Percentiles rank a stretch among this genome's conserved stretches.
Conservation (phyloP, 2,113 vertebrate species). For the Eulemur rufifrons region DNA sequence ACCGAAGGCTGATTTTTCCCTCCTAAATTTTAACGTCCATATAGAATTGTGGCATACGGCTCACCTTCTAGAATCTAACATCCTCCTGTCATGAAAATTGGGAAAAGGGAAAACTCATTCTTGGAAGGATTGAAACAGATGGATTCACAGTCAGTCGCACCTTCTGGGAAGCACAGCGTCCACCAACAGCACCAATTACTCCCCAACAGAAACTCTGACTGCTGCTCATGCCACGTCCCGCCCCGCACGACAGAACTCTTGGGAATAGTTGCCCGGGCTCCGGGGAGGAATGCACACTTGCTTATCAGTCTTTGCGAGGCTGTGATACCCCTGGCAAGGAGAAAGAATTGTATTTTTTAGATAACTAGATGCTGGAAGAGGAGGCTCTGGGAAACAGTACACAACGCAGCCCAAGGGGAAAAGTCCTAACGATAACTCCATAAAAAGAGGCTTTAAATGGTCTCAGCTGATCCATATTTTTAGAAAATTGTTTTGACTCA, state of each 20-base stretch:
- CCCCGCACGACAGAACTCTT: background rate
- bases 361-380: background rate
- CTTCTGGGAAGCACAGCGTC: background rate
- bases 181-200: background rate
- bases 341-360: background rate
- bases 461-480: constrained; percentile 69
- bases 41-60: background rate
- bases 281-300: background rate
- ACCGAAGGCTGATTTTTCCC: background rate
- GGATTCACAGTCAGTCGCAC: background rate
- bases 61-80: background rate
- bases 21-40: background rate
- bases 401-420: constrained; percentile 19
- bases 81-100: background rate
- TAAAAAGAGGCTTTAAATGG: constrained; percentile 63
- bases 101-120: background rate
- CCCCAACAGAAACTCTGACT: background rate
- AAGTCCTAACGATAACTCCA: constrained; percentile 47
- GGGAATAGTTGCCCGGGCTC: background rate
- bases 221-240: background rate
- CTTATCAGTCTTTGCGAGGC: background rate
- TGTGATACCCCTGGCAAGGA: background rate
- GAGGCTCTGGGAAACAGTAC: constrained; percentile 36
- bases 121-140: background rate
- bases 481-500: constrained; percentile 72